Conservation (phyloP, 2,113 vertebrate species). For the Lasiurus borealis region DNA sequence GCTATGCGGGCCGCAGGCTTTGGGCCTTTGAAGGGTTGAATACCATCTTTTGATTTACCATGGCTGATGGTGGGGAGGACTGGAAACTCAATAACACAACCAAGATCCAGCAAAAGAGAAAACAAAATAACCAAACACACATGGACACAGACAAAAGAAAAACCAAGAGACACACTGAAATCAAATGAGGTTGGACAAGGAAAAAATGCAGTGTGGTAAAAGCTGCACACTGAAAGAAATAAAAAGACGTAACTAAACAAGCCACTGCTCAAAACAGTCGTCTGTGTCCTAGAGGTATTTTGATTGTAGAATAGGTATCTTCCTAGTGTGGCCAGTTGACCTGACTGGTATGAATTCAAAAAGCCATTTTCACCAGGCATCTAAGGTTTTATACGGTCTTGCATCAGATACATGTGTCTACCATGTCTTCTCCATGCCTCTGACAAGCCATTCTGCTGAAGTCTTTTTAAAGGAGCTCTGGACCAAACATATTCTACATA, state of each 20-base stretch:
- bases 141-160: constrained; percentile 56
- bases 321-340: background rate
- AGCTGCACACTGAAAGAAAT: constrained; percentile 63
- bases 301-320: rapidly evolving
- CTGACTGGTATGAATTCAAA: background rate
- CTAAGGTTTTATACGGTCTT: background rate
- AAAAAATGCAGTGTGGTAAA: constrained; percentile 74
- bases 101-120: constrained; percentile 58
- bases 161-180: constrained; percentile 75
- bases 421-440: background rate
- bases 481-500: background rate
- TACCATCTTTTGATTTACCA: constrained; percentile 98
- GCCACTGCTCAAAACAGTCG: constrained; percentile 89
- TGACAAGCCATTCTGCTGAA: background rate
- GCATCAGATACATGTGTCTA: background rate
- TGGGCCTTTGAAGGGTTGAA: constrained; percentile 99
- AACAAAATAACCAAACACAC: constrained; percentile 76
- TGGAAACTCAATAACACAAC: constrained; percentile 84
- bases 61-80: constrained; percentile 88
- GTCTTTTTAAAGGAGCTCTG: background rate
- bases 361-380: background rate
- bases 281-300: constrained; percentile 56
- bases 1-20: constrained; percentile 98
- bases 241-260: constrained; percentile 75
- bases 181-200: constrained; percentile 76